Evolutionary conservation across 2,797 vertebrate species (phyloP).

Genomic region (Acanthurus tractus): DNA sequence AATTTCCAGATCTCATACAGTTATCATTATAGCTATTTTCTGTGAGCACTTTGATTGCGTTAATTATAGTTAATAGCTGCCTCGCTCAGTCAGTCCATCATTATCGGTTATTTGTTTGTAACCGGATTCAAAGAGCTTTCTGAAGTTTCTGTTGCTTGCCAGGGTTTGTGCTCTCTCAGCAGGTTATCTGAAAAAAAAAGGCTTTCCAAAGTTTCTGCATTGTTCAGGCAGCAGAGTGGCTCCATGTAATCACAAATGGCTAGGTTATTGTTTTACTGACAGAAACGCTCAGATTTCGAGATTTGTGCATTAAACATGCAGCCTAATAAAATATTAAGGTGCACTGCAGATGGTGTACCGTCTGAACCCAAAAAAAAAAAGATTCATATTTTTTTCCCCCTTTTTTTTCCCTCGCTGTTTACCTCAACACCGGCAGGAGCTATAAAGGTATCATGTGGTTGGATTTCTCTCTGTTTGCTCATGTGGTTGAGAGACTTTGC

Average conservation of each 20-base stretch:
- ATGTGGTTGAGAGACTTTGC: constrained; percentile 17
- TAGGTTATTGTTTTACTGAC: constrained; percentile 84
- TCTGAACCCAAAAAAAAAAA: constrained; percentile 62
- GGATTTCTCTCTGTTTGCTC: constrained; percentile 22
- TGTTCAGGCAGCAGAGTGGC: constrained; percentile 68
- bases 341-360: constrained; percentile 73
- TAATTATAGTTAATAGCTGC: constrained; percentile 80
- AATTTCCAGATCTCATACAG: constrained; percentile 60
- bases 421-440: constrained; percentile 37
- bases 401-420: constrained; percentile 24
- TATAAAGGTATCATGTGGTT: constrained; percentile 25
- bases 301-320: constrained; percentile 83
- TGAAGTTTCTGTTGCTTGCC: constrained; percentile 58
- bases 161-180: constrained; percentile 72
- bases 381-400: constrained; percentile 20
- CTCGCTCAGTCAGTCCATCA: constrained; percentile 68
- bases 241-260: constrained; percentile 81
- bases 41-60: constrained; percentile 76
- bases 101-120: constrained; percentile 78
- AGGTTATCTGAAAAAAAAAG: constrained; percentile 56
- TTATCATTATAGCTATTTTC: constrained; percentile 75
- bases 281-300: constrained; percentile 78
- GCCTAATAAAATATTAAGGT: constrained; percentile 84
- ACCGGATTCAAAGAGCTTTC: constrained; percentile 67
- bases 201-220: constrained; percentile 63